Evolutionary conservation across 2,113 vertebrate genomes (phyloP).

Genomic region (Plecotus auritus): DNA sequence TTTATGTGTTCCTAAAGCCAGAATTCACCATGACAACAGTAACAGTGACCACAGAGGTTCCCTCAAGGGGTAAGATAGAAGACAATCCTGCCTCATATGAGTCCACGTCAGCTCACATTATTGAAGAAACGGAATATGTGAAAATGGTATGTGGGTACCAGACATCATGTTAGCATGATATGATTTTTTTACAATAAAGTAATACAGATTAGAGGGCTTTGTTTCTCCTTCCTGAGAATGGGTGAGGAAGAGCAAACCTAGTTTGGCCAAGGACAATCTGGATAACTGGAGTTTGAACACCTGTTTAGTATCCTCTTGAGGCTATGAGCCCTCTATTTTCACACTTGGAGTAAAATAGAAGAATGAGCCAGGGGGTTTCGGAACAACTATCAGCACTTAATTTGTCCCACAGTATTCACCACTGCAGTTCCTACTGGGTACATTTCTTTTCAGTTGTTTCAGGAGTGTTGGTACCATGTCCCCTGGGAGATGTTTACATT

Average conservation of each 20-base stretch:
- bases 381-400: not conserved
- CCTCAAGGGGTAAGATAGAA: not conserved
- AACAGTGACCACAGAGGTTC: constrained; percentile 26
- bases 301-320: not conserved
- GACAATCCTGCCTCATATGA: constrained; percentile 37
- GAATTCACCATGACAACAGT: constrained; percentile 68
- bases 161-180: not conserved
- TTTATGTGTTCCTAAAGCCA: not conserved
- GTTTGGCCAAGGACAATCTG: not conserved
- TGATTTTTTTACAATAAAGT: not conserved
- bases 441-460: not conserved
- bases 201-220: not conserved
- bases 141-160: constrained; percentile 64
- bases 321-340: not conserved
- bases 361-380: not conserved
- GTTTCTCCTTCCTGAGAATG: not conserved
- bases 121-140: constrained; percentile 80
- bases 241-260: not conserved
- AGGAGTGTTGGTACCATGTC: not conserved
- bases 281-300: not conserved
- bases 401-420: not conserved
- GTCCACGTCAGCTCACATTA: constrained; percentile 59
- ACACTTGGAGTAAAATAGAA: not conserved
- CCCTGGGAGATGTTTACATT: not conserved
- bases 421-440: not conserved